Conservation (phyloP, 2,888 invertebrate genomes). For the Hydrotaea diabolus region DNA sequence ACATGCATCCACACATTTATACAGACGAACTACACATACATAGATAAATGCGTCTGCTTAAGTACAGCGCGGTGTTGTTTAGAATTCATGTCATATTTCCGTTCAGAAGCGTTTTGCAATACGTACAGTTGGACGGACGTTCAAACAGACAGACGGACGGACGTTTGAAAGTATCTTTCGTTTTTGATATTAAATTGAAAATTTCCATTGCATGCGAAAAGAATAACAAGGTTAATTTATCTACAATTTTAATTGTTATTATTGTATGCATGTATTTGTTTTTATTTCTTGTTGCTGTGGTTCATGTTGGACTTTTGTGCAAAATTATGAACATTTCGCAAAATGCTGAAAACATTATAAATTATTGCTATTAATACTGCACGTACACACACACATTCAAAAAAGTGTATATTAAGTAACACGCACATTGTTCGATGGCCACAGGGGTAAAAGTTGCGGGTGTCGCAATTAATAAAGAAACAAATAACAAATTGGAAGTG, state of each 20-base stretch:
- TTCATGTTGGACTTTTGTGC: constrained; percentile 9
- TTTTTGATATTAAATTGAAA: constrained; percentile 61
- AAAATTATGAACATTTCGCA: constrained; percentile 31
- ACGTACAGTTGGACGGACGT: not conserved
- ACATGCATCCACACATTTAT: constrained; percentile 15
- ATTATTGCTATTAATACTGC: constrained; percentile 33
- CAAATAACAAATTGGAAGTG: not conserved
- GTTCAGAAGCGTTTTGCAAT: constrained; percentile 7
- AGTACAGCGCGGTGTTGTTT: constrained; percentile 10
- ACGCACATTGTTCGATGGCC: not conserved
- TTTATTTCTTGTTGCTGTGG: constrained; percentile 39
- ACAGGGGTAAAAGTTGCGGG: not conserved
- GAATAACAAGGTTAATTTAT: constrained; percentile 69
- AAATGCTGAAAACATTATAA: constrained; percentile 27
- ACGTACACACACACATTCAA: not conserved
- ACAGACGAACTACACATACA: constrained; percentile 8
- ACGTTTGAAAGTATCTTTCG: constrained; percentile 49
- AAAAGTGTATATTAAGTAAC: not conserved
- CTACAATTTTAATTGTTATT: constrained; percentile 64
- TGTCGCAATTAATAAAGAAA: not conserved
- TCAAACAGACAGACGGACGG: not conserved
- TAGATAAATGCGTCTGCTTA: constrained; percentile 8
- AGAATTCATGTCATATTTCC: constrained; percentile 67
- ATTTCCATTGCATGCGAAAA: constrained; percentile 67
- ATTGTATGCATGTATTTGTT: constrained; percentile 48